phyloP scores from a whole-genome alignment of 2,113 vertebrate species.

The Protomyctophum bolini region DNA sequence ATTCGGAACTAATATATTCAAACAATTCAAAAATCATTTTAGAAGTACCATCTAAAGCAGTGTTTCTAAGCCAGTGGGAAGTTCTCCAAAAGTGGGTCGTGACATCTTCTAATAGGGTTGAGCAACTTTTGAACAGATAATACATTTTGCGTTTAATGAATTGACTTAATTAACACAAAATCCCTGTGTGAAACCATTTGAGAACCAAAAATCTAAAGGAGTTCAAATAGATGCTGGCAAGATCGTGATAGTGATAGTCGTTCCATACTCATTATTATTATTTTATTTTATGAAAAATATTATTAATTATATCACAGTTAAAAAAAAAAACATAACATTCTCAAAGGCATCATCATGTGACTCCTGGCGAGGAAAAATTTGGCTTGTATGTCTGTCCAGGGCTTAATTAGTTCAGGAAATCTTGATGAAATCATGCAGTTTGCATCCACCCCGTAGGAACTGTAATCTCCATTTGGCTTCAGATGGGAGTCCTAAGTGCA shows the following conservation, averaged over 20 bases:
- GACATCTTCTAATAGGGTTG: neutral
- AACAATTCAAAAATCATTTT: too few species aligned
- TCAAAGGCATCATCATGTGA: conserved; percentile 23
- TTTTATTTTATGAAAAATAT: too few species aligned
- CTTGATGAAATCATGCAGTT: conserved; percentile 32
- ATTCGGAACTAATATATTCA: too few species aligned
- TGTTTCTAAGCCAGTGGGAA: too few species aligned
- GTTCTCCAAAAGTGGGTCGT: neutral
- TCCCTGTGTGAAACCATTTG: neutral
- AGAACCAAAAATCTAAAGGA: conserved; percentile 1
- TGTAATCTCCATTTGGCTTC: conserved; percentile 8
- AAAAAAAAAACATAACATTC: conserved; percentile 27
- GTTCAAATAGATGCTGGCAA: neutral
- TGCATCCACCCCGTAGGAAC: conserved; percentile 40
- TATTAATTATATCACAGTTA: conserved; percentile 13
- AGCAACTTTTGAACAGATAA: too few species aligned
- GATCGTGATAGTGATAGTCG: neutral
- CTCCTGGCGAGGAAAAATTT: conserved; percentile 23
- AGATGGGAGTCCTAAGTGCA: conserved; percentile 15
- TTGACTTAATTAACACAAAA: neutral
- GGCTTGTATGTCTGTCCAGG: conserved; percentile 40
- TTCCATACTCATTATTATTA: too few species aligned
- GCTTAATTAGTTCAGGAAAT: conserved; percentile 60
- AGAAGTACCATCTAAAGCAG: too few species aligned
- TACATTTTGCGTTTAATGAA: neutral